phyloP scores from a whole-genome alignment of 64 coral and sea anemone genomes.

The Actinia equina region DNA sequence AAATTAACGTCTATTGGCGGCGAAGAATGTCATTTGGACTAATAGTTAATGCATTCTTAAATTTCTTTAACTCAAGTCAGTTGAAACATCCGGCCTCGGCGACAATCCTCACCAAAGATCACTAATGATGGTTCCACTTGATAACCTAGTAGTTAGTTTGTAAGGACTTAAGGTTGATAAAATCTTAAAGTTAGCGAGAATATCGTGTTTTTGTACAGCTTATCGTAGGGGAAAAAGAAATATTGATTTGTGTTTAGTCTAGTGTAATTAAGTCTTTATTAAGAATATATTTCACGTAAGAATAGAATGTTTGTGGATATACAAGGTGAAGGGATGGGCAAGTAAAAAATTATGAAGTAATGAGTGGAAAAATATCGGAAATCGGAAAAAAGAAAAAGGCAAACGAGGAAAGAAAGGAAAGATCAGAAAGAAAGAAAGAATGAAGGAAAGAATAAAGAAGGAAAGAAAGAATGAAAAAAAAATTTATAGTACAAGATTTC shows the following conservation, averaged over 20 bases:
- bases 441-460: too few species aligned
- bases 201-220: not conserved
- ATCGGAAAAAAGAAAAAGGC: not conserved
- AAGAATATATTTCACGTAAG: too few species aligned
- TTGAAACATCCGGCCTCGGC: not conserved
- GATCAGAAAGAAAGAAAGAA: not conserved
- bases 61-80: not conserved
- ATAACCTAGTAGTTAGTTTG: not conserved
- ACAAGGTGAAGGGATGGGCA: too few species aligned
- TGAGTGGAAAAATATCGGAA: not conserved
- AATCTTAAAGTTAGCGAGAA: not conserved
- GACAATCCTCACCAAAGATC: not conserved
- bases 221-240: too few species aligned
- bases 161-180: not conserved
- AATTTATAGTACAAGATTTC: not conserved
- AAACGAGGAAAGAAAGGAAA: not conserved
- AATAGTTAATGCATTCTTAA: not conserved
- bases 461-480: not conserved
- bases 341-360: not conserved
- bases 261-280: too few species aligned
- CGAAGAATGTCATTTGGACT: not conserved
- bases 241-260: too few species aligned
- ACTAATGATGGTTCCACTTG: not conserved
- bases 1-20: not conserved
- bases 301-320: too few species aligned